Percentiles rank a stretch among this genome's conserved stretches.
phyloP scores from a whole-genome alignment of 2,113 vertebrate genomes.

The Protobothrops flavoviridis region DNA sequence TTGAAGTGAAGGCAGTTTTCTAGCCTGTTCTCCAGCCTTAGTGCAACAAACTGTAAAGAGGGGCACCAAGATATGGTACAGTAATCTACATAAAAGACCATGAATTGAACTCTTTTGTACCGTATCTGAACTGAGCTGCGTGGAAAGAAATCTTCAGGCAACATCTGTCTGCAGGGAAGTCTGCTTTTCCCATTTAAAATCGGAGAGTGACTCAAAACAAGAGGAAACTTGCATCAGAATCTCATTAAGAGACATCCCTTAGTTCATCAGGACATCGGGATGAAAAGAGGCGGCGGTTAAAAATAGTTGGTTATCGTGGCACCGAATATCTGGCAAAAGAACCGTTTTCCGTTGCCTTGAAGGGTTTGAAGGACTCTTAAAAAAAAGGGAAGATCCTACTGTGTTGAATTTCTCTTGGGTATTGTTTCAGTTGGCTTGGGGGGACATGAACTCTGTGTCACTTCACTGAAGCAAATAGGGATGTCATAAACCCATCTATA shows the following conservation, averaged over 20 bases:
- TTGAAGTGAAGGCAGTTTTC: neutral
- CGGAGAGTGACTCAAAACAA: neutral
- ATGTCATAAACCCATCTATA: too few species aligned
- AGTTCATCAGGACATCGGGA: neutral
- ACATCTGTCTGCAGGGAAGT: neutral
- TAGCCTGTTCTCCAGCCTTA: neutral
- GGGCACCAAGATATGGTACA: neutral
- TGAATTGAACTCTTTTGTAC: neutral
- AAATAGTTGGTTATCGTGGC: neutral
- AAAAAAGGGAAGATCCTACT: neutral
- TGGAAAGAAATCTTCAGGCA: neutral
- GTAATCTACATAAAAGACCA: neutral
- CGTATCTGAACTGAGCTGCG: neutral
- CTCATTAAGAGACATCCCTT: constrained; percentile 1
- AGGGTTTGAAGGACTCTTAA: neutral
- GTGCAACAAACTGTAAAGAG: neutral
- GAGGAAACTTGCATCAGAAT: neutral
- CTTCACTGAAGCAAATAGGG: neutral
- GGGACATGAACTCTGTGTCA: neutral
- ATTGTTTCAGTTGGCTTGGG: neutral
- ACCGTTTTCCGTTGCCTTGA: neutral
- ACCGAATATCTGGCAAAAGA: neutral
- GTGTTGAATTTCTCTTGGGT: neutral
- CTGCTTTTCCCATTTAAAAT: constrained; percentile 11
- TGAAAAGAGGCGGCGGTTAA: neutral